Percentiles rank a stretch among this genome's conserved stretches.
These are phyloP conservation scores for Serranus cabrilla DNA, from an alignment of 2,797 vertebrate species.

Conservation along the genomic window DNA sequence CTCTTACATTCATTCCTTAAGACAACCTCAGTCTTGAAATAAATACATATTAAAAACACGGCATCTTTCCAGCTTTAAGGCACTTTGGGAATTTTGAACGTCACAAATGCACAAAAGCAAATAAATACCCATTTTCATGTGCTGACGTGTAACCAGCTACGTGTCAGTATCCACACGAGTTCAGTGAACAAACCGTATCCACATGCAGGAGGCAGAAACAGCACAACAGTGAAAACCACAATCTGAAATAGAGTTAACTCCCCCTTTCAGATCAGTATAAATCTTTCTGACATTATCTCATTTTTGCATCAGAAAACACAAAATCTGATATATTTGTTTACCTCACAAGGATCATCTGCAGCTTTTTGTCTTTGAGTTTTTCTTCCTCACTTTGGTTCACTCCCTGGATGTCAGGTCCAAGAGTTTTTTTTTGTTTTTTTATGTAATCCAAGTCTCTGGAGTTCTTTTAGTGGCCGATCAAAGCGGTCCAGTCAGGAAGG, in stretches of 20 bases:
- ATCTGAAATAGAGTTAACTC: not conserved
- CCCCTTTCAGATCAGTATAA: not conserved
- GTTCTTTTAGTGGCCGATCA: conserved; percentile 63
- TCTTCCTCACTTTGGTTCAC: not conserved
- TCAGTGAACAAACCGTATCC: not conserved
- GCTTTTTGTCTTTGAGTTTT: conserved; percentile 1
- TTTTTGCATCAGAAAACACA: not conserved
- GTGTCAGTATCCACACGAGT: not conserved
- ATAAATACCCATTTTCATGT: conserved; percentile 25
- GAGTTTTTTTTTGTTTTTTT: not conserved
- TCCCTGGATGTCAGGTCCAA: not conserved
- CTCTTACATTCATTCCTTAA: not conserved
- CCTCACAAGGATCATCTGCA: not conserved
- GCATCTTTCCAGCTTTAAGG: not conserved
- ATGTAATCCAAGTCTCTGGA: not conserved
- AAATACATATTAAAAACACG: conserved; percentile 30
- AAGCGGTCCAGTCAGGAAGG: conserved; percentile 85
- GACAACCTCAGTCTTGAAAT: conserved; percentile 6
- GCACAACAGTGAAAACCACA: not conserved
- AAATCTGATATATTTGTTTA: not conserved
- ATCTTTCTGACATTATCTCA: not conserved
- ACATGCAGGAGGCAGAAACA: conserved; percentile 19
- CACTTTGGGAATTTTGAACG: conserved; percentile 24
- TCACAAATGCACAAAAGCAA: conserved; percentile 18
- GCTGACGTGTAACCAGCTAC: conserved; percentile 8